Conservation (phyloP, 2,888 invertebrate species). For the Schrankia costaestrigalis region DNA sequence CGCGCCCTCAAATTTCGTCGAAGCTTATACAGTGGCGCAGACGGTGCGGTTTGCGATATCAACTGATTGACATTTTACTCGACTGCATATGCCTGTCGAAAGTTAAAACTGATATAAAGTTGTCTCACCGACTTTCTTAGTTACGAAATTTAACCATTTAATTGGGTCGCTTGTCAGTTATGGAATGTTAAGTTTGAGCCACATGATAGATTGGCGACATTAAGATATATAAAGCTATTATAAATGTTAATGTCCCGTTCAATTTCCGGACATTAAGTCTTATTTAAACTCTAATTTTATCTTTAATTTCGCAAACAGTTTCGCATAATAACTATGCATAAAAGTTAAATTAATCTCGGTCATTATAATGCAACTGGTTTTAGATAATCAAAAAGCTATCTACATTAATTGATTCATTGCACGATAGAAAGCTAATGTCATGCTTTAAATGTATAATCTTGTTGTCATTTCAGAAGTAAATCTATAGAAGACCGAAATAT, state of each 20-base stretch:
- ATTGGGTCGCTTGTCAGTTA: constrained; percentile 44
- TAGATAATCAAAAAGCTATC: background rate
- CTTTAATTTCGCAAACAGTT: constrained; percentile 2
- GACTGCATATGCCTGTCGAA: constrained; percentile 32
- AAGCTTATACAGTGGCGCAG: constrained; percentile 3
- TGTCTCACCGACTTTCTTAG: constrained; percentile 52
- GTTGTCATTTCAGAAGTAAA: too few relatives aligned
- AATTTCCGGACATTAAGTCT: background rate
- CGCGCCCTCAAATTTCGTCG: constrained; percentile 13
- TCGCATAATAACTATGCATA: background rate
- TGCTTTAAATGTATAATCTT: too few relatives aligned
- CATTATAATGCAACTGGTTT: constrained; percentile 3
- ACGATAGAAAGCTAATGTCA: background rate
- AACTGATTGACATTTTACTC: constrained; percentile 27
- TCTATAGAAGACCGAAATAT: too few relatives aligned
- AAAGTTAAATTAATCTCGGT: background rate
- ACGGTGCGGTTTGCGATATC: constrained; percentile 4
- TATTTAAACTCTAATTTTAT: background rate
- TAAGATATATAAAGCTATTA: constrained; percentile 7
- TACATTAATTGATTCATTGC: constrained; percentile 1
- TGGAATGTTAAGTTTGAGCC: constrained; percentile 29
- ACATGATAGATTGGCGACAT: constrained; percentile 10
- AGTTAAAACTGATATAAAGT: constrained; percentile 47
- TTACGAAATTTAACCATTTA: constrained; percentile 54
- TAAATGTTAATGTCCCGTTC: background rate